Percentiles rank a stretch among this genome's conserved stretches.
Evolutionary conservation across 2,888 invertebrate genomes (phyloP).

Genomic region (Ametastegia equiseti): DNA sequence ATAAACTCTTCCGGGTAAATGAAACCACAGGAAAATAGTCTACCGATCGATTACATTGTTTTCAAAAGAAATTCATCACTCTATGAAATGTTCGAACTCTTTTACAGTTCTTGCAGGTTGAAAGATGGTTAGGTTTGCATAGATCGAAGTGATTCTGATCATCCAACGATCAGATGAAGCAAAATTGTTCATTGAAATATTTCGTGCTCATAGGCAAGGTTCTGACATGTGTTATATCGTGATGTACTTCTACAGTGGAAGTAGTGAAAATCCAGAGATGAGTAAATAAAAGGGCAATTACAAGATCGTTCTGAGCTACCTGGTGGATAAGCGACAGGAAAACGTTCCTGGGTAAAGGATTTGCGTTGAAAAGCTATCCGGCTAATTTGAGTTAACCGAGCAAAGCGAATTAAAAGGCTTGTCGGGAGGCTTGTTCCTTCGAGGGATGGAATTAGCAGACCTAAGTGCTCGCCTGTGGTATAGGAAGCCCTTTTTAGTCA

Average conservation of each 20-base stretch:
- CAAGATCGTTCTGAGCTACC: background rate
- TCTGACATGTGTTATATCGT: background rate
- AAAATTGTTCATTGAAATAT: background rate
- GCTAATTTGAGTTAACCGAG: slow-evolving; percentile 39
- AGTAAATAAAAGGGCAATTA: slow-evolving; percentile 31
- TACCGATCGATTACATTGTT: background rate
- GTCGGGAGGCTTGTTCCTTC: slow-evolving; percentile 6
- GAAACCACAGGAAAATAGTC: background rate
- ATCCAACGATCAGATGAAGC: background rate
- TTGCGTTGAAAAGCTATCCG: slow-evolving; percentile 14
- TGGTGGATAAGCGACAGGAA: background rate
- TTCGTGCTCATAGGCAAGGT: background rate
- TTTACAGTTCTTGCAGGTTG: background rate
- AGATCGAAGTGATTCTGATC: background rate
- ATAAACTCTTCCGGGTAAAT: background rate
- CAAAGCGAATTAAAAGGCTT: slow-evolving; percentile 39
- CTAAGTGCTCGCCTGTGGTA: slow-evolving; percentile 29
- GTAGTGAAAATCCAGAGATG: background rate
- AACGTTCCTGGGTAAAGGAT: background rate
- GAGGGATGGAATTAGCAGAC: slow-evolving; percentile 27
- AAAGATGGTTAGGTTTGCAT: background rate
- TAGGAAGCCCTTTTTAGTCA: slow-evolving; percentile 17
- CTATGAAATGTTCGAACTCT: no score
- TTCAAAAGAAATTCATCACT: background rate
- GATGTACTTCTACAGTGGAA: background rate